Base-by-base conservation (phyloP, 2,888 invertebrate genomes). In the Drosophila mimetica region DNA sequence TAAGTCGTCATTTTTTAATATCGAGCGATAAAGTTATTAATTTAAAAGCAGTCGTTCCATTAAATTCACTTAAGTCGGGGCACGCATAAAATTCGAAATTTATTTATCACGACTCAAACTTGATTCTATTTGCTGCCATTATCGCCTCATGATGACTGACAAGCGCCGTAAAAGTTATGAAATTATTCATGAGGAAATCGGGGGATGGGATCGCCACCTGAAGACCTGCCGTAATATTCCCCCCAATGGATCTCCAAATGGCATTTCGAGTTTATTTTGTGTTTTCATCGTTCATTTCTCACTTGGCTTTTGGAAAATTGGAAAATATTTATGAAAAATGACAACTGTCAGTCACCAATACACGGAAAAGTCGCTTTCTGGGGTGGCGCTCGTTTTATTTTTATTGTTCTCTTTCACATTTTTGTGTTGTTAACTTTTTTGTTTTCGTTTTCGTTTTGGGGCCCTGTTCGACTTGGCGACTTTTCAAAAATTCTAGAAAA, bases 401-500 rank as follows among this genome's bases (percentile, higher is more conserved):
- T 54, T 65, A 36, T 46, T 70, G 25, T 60, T 50, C 20, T 59
- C 51, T 54, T 55, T 36, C 36, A 55, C 39, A 22, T 48, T 20
- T 57, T 55, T n/a, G 14, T 55, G 55, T 28, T 51, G 22, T 52
- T 55, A 16, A 46, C 22, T 25, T 60, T 70, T 61, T 48, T 9
- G 39, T 11, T 67, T 53, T 30, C n/a, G n/a, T 48, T 58, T 13
- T 39, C 34, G 16, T 34, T 54, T 32, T n/a, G 71, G 63, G 71
- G 69, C 71, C 66, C 70, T 81, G 78, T 72, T 74, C 81, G 87
- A 80, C 79, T 83, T 84, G 87, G 85, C 85, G 76, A 70, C 76
- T 85, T 86, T 84, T 83, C 83, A 78, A 82, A 81, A 74, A 70
- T 76, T 72, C 67, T 46, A n/a, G 51, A 79, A 82, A 85, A 83